Conservation (phyloP, 2,113 vertebrate species). For the human region GRCh38 chr6:104184001-104184500, state of each 20-base stretch:
- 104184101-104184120: slow-evolving; percentile 51
- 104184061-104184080: slow-evolving; percentile 72
- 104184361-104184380: neutral
- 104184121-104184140: slow-evolving; percentile 77
- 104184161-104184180: slow-evolving; percentile 75
- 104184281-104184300: slow-evolving; percentile 59
- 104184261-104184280: neutral
- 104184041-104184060: slow-evolving; percentile 70
- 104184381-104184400: neutral
- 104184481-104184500: neutral
- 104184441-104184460: neutral
- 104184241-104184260: slow-evolving; percentile 14
- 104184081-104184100: slow-evolving; percentile 54
- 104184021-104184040: slow-evolving; percentile 61
- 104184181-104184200: slow-evolving; percentile 63
- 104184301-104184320: slow-evolving; percentile 23
- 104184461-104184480: slow-evolving; percentile 4
- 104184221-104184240: slow-evolving; percentile 70
- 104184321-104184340: slow-evolving; percentile 38
- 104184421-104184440: neutral
- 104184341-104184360: slow-evolving; percentile 47
- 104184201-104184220: slow-evolving; percentile 64
- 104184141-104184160: slow-evolving; percentile 58
- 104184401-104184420: slow-evolving; percentile 1
- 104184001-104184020: slow-evolving; percentile 71